Evolutionary conservation across 1,140 invertebrate genomes (phyloP).

Genomic region (Adelges cooleyi): DNA sequence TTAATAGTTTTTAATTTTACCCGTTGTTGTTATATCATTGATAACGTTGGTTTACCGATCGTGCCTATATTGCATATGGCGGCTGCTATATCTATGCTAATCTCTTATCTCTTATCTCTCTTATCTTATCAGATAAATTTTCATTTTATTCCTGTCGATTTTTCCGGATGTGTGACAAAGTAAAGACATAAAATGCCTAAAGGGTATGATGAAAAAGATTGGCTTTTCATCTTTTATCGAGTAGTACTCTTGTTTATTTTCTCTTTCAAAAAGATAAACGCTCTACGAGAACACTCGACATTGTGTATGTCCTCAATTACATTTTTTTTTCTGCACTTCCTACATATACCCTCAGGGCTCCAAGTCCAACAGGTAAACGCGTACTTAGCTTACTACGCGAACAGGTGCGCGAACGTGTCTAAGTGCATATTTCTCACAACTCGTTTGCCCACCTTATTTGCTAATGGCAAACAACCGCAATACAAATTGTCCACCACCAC

Average conservation of each 20-base stretch:
- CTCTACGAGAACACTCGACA: neutral
- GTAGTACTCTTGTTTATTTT: neutral
- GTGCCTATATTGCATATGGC: too few species aligned
- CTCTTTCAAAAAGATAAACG: neutral
- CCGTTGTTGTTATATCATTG: too few species aligned
- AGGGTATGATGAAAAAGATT: too few species aligned
- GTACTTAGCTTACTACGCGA: neutral
- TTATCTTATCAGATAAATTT: too few species aligned
- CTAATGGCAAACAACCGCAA: neutral
- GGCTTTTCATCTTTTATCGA: neutral
- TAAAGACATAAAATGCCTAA: too few species aligned
- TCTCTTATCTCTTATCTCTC: too few species aligned
- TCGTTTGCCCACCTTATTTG: constrained; percentile 5
- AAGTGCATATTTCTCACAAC: constrained; percentile 1
- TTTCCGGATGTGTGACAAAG: too few species aligned
- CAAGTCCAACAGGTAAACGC: neutral
- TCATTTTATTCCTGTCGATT: too few species aligned
- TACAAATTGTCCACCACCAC: neutral
- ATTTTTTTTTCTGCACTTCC: neutral
- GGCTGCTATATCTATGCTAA: too few species aligned
- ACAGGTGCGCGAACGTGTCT: constrained; percentile 17
- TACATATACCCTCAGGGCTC: neutral
- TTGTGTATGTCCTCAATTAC: neutral
- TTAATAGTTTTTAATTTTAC: too few species aligned
- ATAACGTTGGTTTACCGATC: too few species aligned